Percentiles rank a stretch among this genome's conserved stretches.
Conservation (phyloP, 2,888 invertebrate genomes). For the Andrena praecox region DNA sequence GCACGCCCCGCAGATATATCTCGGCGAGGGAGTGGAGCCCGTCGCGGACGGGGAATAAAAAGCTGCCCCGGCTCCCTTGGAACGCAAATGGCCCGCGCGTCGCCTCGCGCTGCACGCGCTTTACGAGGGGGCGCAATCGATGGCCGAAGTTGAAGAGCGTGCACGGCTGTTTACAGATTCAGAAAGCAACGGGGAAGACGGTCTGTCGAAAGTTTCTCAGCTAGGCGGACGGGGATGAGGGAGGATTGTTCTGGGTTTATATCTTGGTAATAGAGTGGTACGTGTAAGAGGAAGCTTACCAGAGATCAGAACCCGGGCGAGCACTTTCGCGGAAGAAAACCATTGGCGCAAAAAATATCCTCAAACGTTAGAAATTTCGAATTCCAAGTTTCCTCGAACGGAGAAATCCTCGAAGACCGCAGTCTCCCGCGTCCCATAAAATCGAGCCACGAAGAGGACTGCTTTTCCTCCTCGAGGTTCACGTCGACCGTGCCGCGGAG, state of each 20-base stretch:
- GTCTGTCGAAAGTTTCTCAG: constrained; percentile 11
- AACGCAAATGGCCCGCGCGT: constrained; percentile 21
- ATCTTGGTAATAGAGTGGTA: neutral
- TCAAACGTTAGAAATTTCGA: neutral
- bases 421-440: neutral
- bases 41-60: constrained; percentile 29
- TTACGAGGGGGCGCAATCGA: neutral
- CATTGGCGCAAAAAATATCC: neutral
- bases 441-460: neutral
- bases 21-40: neutral
- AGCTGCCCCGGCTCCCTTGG: neutral
- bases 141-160: constrained; percentile 14
- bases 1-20: constrained; percentile 35
- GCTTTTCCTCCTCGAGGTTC: neutral
- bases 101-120: neutral
- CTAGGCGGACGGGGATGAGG: neutral
- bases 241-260: neutral
- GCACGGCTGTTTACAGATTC: constrained; percentile 41
- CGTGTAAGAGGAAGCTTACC: neutral
- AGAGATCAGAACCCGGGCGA: neutral
- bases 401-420: no score
- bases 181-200: neutral
- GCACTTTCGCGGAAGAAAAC: neutral
- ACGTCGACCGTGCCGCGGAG: neutral
- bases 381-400: neutral